Base-by-base conservation (phyloP, 2,113 vertebrate genomes). In the Cygnus atratus region DNA sequence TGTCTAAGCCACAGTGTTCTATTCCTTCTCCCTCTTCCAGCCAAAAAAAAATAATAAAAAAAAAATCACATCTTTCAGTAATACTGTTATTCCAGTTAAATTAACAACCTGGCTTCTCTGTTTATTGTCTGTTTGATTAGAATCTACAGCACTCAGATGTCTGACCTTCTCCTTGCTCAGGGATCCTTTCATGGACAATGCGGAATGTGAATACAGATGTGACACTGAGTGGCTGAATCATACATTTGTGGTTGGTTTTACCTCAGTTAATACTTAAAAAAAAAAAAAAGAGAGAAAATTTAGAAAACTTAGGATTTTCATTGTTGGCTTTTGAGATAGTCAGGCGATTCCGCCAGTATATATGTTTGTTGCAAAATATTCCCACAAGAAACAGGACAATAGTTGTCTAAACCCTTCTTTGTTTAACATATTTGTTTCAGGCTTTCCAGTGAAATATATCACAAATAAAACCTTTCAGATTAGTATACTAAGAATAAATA, bases 341-440 rank as follows among this genome's bases (percentile, higher is more conserved):
- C 33, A 87, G 80, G 91, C n/a, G 54, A 66, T 88, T 94, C 87
- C 95, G 61, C 26, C 67, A 37, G 6, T 71, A 22, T 70, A 26
- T 48, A 3, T 70, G 68, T 65, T 44, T 79, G 75, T 37, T 76
- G 44, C 35, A 89, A 84, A 92, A 90, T 84, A 85, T 84, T 96
- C 94, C 92, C 87, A 86, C n/a, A 79, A 87, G 77, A 74, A 94
- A 68, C 25, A 43, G 22, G 63, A 54, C 52, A 57, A 54, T 4
- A 28, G 50, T 76, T 48, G 87, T 91, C 59, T 59, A 39, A 94
- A 88, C 41, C 44, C 70, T 74, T 90, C 78, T 75, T 6, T 70
- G 65, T 91, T 68, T 91, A 92, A 80, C 33, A 33, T 77, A 78
- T 87, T 96, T 97, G 96, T 80, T 94, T 94, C 41, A 63, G 68